Conservation (phyloP, 2,888 invertebrate species). For the Reticulitermes lucifugus region DNA sequence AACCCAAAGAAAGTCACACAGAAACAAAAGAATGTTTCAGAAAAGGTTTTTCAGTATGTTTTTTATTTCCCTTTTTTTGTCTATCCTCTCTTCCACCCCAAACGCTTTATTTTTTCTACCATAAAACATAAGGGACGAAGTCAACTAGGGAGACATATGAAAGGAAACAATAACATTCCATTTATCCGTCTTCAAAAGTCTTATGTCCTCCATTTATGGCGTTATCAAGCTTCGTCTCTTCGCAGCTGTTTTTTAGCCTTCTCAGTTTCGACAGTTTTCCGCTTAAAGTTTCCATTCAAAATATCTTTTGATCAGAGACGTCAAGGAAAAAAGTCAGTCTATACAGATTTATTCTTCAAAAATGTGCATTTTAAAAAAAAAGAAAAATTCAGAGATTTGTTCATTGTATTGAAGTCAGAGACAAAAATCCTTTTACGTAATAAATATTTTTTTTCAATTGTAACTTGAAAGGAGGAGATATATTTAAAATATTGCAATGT, state of each 20-base stretch:
- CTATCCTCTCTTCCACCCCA: background rate
- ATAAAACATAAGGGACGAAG: constrained; percentile 24
- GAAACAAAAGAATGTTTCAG: constrained; percentile 14
- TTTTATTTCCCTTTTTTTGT: background rate
- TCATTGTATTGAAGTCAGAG: too few relatives aligned
- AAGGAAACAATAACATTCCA: constrained; percentile 14
- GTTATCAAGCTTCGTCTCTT: background rate
- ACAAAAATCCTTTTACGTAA: too few relatives aligned
- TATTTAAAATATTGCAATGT: too few relatives aligned
- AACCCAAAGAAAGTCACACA: constrained; percentile 14
- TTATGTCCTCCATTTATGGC: background rate
- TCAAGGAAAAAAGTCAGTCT: too few relatives aligned
- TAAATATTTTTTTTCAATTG: too few relatives aligned
- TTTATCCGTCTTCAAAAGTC: background rate
- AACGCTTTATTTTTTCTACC: background rate
- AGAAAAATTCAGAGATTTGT: too few relatives aligned
- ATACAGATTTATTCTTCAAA: too few relatives aligned
- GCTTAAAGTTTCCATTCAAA: background rate
- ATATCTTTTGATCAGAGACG: too few relatives aligned
- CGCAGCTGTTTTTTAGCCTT: background rate
- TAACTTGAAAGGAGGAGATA: too few relatives aligned
- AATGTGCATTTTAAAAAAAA: too few relatives aligned
- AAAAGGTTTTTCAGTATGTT: background rate
- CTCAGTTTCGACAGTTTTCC: background rate
- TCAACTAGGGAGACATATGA: constrained; percentile 17